These are phyloP conservation scores for Stenopsyche tienmushanensis DNA, from an alignment of 1,140 invertebrate genomes.

Conservation along the genomic window DNA sequence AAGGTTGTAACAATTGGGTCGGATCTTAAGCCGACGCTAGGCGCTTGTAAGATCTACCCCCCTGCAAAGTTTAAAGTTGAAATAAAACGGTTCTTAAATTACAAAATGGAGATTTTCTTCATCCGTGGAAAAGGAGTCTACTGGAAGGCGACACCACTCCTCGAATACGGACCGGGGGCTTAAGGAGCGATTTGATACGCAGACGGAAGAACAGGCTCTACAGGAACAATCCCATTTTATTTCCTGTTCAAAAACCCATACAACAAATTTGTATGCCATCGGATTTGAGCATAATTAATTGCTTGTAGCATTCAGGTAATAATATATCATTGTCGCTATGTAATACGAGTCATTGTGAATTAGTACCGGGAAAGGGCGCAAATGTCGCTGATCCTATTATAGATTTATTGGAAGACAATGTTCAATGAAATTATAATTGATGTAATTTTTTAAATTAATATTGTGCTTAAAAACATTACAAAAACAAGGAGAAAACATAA, in stretches of 20 bases:
- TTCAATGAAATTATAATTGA: too few species aligned
- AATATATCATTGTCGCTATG: too few species aligned
- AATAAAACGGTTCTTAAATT: neutral
- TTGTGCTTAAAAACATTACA: too few species aligned
- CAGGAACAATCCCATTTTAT: neutral
- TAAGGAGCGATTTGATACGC: neutral
- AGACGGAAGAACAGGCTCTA: neutral
- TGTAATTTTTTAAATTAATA: too few species aligned
- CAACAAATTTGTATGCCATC: neutral
- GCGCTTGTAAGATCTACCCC: neutral
- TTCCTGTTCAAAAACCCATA: neutral
- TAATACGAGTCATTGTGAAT: too few species aligned
- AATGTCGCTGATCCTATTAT: too few species aligned
- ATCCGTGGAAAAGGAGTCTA: neutral
- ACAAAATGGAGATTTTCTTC: neutral
- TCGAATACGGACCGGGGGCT: neutral
- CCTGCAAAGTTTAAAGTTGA: neutral
- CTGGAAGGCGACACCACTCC: too few species aligned
- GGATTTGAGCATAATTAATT: too few species aligned
- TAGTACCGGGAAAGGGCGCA: too few species aligned
- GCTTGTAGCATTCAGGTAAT: too few species aligned
- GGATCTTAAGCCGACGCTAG: neutral
- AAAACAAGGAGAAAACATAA: too few species aligned
- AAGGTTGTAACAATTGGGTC: neutral
- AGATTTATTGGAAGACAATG: too few species aligned